Base-by-base conservation (phyloP, 2,113 vertebrate species). In the Hylia prasina region DNA sequence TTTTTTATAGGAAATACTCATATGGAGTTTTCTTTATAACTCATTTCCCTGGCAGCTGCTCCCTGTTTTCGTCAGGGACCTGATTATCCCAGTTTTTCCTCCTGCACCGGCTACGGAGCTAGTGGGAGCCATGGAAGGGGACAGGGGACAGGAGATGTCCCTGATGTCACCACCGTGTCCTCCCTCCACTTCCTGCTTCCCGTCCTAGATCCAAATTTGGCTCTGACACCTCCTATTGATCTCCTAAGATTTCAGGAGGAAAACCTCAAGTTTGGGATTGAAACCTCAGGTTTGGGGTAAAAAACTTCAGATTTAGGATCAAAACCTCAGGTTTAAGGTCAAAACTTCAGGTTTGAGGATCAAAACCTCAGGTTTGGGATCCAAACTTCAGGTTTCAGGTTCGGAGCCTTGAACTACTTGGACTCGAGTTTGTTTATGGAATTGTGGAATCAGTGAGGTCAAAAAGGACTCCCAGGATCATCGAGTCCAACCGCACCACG, bases 401-500 rank as follows among this genome's bases (percentile, higher is more conserved):
- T 28, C 1, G 4, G 54, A 79, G 48, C 24, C 48, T 18, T 18
- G 25, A 30, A 17, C 37, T 20, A 2, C 39, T 54, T 25, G 61
- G 63, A 37, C 22, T 47, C 1, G 1, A 39, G 17, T 57, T 81
- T 39, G 27, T 68, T 47, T 21, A 13, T 39, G 51, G 63, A 68
- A 57, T 66, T 39, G 13, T 3, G 4, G 39, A 56, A n/a, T 56
- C 31, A 7, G 17, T 15, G 31, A 17, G 51, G 51, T 68, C 0
- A 3, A 24, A 57, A 68, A 47, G 68, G 8, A 13, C 13, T 37
- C 39, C 40, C 40, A 13, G 78, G 42, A 13, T 68, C 17, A 15
- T 13, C 1, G 3, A 56, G 8, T 31, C 42, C 63, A 27, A 9
- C 2, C 39, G 9, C 20, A 13, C 5, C 17, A 7, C 0, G 4